Conservation (phyloP, 1,140 invertebrate species). For the Nasonia vitripennis region DNA sequence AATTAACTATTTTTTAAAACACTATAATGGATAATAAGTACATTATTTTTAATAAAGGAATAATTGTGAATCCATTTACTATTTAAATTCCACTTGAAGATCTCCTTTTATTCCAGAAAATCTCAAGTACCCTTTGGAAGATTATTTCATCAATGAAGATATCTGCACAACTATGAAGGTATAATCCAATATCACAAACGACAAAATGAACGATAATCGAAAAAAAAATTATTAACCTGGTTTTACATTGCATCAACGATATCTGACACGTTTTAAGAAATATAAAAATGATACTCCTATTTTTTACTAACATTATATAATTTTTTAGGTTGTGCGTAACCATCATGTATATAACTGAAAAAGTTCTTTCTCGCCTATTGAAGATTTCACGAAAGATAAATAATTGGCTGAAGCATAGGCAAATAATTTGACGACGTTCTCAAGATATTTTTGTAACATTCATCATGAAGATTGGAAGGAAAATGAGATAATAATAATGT, state of each 20-base stretch:
- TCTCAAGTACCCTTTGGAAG: not conserved
- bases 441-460: too few relatives aligned
- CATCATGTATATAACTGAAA: not conserved
- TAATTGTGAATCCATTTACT: constrained; percentile 35
- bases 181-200: not conserved
- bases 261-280: not conserved
- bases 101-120: not conserved
- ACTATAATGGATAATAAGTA: constrained; percentile 36
- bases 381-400: not conserved
- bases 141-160: constrained; percentile 29
- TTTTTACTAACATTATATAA: constrained; percentile 20
- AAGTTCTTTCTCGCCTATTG: not conserved
- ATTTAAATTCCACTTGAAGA: not conserved
- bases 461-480: too few relatives aligned
- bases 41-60: constrained; percentile 52
- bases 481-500: too few relatives aligned
- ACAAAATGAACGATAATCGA: not conserved
- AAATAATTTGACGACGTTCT: too few relatives aligned
- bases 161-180: not conserved
- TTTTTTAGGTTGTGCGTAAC: not conserved
- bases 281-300: not conserved
- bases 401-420: too few relatives aligned
- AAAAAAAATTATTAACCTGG: too few relatives aligned
- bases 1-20: constrained; percentile 35
- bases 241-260: too few relatives aligned